These are phyloP conservation scores for Turritopsis dohrnii DNA, from an alignment of 30 jellyfish, hydroid and myxozoan genomes.

Conservation along the genomic window DNA sequence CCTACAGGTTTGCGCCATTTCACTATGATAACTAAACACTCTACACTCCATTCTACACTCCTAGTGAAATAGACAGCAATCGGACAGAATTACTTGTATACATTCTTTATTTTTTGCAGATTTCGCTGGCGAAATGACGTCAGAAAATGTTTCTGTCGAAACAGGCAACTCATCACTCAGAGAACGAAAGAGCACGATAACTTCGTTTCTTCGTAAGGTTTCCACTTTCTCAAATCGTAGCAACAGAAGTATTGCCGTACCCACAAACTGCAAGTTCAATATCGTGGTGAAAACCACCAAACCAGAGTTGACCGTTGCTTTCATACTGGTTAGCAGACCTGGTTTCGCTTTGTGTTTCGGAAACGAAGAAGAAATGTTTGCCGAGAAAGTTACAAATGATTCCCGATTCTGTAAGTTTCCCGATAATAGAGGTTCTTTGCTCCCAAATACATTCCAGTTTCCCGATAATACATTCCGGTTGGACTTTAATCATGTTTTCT, in stretches of 20 bases:
- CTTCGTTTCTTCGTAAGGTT: neutral
- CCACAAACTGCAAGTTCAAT: constrained; percentile 10
- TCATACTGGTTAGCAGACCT: neutral
- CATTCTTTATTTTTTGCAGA: neutral
- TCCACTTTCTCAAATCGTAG: constrained; percentile 1
- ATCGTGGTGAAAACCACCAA: neutral
- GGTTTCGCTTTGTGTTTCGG: constrained; percentile 4
- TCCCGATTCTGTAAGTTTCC: neutral
- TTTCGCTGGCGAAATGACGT: neutral
- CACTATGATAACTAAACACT: too few species aligned
- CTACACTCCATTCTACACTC: too few species aligned
- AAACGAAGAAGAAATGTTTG: constrained; percentile 17
- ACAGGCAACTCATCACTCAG: neutral
- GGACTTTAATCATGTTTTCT: too few species aligned
- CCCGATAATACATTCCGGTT: too few species aligned
- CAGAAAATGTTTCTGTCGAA: neutral
- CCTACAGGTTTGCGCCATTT: too few species aligned
- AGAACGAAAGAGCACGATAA: neutral
- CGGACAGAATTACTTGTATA: too few species aligned
- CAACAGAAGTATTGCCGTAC: neutral
- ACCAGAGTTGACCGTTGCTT: constrained; percentile 17
- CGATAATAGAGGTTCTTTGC: neutral
- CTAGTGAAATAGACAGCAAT: too few species aligned
- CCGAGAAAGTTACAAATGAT: constrained; percentile 8
- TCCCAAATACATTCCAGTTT: too few species aligned